These are phyloP conservation scores for Leptopilina drosophilae DNA, from an alignment of 2,888 invertebrate species.

Conservation along the genomic window DNA sequence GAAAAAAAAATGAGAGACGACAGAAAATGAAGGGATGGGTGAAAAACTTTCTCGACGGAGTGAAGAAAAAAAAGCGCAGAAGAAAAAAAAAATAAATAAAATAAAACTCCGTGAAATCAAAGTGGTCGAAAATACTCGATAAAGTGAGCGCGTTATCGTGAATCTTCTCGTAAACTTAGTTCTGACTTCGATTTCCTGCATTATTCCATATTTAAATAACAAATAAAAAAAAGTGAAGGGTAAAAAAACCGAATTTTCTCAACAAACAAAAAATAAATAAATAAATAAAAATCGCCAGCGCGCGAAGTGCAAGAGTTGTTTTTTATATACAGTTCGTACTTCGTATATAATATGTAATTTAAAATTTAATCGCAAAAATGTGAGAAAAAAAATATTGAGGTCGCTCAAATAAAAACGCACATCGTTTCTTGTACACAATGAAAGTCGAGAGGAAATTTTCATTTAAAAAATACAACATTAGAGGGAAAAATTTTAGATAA, in stretches of 20 bases:
- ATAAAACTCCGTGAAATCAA: constrained; percentile 7
- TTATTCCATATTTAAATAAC: constrained; percentile 26
- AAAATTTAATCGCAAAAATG: constrained; percentile 62
- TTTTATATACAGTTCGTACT: constrained; percentile 70
- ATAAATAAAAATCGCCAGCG: constrained; percentile 43
- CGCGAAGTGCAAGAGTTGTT: constrained; percentile 64
- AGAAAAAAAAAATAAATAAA: no score
- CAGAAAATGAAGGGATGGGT: background rate
- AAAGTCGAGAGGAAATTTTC: background rate
- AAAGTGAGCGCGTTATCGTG: constrained; percentile 25
- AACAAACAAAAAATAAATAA: constrained; percentile 18
- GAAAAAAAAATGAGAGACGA: constrained; percentile 32
- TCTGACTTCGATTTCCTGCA: background rate
- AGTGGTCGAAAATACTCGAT: constrained; percentile 22
- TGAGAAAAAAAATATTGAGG: constrained; percentile 50
- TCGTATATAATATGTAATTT: constrained; percentile 61
- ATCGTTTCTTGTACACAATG: background rate
- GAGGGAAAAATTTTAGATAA: no score
- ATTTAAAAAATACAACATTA: no score
- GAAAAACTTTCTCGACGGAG: constrained; percentile 45
- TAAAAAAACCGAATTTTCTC: constrained; percentile 43
- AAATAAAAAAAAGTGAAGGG: constrained; percentile 35
- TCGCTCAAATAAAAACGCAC: constrained; percentile 42
- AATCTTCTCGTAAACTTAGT: background rate
- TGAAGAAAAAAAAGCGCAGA: constrained; percentile 41